A percentile compares a stretch with the other conserved stretches of the same genome.
These are phyloP conservation scores for Steinernema khuongi DNA, from an alignment of 1,140 invertebrate species.

Conservation along the genomic window DNA sequence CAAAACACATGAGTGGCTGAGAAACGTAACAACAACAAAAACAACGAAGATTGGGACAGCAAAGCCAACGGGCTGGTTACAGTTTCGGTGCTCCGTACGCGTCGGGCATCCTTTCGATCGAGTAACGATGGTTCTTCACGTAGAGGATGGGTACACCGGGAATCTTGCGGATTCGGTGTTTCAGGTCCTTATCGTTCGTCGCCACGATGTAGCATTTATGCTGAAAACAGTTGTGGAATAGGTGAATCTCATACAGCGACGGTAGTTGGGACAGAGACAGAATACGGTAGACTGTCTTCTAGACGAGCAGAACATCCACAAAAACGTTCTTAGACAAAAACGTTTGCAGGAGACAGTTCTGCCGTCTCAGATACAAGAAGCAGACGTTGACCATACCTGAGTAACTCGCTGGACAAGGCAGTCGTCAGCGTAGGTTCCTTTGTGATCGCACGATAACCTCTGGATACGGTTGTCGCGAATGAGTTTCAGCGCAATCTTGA, in stretches of 20 bases:
- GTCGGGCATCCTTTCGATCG: constrained; percentile 96
- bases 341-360: too few relatives aligned
- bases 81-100: constrained; percentile 80
- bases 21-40: constrained; percentile 23
- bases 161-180: constrained; percentile 90
- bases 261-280: background rate
- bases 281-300: background rate
- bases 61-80: constrained; percentile 29
- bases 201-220: constrained; percentile 99
- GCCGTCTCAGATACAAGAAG: constrained; percentile 8
- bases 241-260: background rate
- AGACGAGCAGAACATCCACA: too few relatives aligned
- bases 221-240: constrained; percentile 64
- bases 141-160: constrained; percentile 99
- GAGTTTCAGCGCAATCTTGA: constrained; percentile 87
- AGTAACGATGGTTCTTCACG: constrained; percentile 82
- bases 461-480: constrained; percentile 91
- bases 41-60: too few relatives aligned
- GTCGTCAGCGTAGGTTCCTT: constrained; percentile 98
- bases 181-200: constrained; percentile 95
- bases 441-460: constrained; percentile 84
- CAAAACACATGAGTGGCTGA: background rate
- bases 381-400: constrained; percentile 64
- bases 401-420: constrained; percentile 91
- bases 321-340: too few relatives aligned